These are phyloP conservation scores for Zalophus californianus DNA, from an alignment of 2,797 vertebrate species.

Conservation along the genomic window DNA sequence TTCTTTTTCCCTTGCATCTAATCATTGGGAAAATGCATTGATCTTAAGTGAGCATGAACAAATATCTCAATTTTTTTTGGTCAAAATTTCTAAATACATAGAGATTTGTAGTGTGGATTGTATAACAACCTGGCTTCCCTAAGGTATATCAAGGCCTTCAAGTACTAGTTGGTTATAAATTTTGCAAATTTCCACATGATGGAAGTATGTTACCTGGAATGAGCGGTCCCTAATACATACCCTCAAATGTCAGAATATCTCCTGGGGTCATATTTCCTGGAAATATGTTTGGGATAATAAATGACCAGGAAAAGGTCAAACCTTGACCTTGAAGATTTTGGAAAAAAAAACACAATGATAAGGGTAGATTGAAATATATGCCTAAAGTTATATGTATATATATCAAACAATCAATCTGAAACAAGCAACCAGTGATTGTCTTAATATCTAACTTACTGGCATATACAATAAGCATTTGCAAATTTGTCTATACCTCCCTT, in stretches of 20 bases:
- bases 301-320: neutral
- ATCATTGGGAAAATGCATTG: neutral
- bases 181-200: neutral
- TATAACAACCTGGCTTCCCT: neutral
- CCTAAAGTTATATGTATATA: neutral
- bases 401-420: neutral
- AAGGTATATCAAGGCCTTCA: neutral
- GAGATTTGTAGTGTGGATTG: neutral
- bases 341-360: neutral
- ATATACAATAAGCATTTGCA: neutral
- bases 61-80: neutral
- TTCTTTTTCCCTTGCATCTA: neutral
- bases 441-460: neutral
- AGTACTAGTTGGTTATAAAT: neutral
- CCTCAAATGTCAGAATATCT: neutral
- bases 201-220: neutral
- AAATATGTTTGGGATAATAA: conserved; percentile 10
- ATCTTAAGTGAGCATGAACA: neutral
- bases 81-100: neutral
- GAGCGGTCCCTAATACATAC: neutral
- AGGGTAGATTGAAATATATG: neutral
- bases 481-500: neutral
- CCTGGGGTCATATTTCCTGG: neutral
- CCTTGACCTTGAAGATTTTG: neutral
- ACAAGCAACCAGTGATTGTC: neutral